These are phyloP conservation scores for Myotis yumanensis DNA, from an alignment of 2,113 vertebrate genomes.

Conservation along the genomic window DNA sequence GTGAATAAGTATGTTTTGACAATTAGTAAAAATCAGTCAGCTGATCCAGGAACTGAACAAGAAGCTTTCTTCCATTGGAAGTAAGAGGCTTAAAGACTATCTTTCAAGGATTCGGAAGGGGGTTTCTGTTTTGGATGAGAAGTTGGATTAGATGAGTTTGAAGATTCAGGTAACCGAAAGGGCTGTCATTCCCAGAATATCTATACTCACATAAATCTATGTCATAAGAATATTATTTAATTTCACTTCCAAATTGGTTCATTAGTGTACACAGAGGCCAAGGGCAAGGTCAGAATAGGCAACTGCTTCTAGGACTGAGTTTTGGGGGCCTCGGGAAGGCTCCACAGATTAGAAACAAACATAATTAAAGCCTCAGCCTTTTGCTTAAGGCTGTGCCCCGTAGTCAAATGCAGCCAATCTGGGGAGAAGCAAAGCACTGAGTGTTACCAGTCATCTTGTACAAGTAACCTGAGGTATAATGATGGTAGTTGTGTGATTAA, in stretches of 20 bases:
- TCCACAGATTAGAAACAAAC: not conserved
- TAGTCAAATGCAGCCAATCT: not conserved
- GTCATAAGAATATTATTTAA: constrained; percentile 11
- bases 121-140: not conserved
- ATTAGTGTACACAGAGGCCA: not conserved
- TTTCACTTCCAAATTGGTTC: not conserved
- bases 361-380: not conserved
- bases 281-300: not conserved
- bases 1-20: not conserved
- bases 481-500: not conserved
- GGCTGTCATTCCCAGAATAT: not conserved
- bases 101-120: not conserved
- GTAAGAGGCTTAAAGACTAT: not conserved
- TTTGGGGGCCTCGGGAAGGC: not conserved
- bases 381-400: not conserved
- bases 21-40: not conserved
- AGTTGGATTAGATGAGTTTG: not conserved
- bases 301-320: not conserved
- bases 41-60: not conserved
- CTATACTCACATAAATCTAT: not conserved
- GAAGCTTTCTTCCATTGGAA: not conserved
- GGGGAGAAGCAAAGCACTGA: not conserved
- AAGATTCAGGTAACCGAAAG: not conserved
- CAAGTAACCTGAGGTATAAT: not conserved
- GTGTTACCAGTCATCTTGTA: not conserved